These are phyloP conservation scores for Ametastegia equiseti DNA, from an alignment of 2,888 invertebrate genomes.

Conservation along the genomic window DNA sequence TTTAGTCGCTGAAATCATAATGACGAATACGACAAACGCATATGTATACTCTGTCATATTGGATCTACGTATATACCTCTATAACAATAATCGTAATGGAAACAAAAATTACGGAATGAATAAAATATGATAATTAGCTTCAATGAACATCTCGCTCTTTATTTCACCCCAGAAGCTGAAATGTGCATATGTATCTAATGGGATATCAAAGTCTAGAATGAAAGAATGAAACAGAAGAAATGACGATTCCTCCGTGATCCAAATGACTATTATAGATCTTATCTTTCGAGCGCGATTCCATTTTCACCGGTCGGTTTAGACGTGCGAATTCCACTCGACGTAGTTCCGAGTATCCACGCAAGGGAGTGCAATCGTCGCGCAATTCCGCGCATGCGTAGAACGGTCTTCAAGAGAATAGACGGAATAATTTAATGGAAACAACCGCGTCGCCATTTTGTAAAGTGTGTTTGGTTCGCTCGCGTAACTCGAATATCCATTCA, in stretches of 20 bases:
- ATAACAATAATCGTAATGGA: background rate
- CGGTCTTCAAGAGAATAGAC: background rate
- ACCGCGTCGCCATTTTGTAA: slow-evolving; percentile 38
- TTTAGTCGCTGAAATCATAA: too few species aligned
- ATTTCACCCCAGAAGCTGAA: background rate
- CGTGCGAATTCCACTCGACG: too few species aligned
- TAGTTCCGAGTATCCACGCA: background rate
- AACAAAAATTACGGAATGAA: background rate
- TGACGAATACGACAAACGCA: too few species aligned
- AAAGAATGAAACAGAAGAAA: background rate
- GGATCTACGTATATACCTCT: too few species aligned
- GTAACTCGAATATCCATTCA: background rate
- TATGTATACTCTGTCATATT: too few species aligned
- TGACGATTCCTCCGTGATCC: background rate
- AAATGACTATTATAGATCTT: background rate
- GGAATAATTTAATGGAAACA: slow-evolving; percentile 39
- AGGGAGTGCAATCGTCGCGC: background rate
- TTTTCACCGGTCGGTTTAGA: background rate
- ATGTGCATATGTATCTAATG: background rate
- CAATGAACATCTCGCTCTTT: background rate
- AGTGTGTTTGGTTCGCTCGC: slow-evolving; percentile 35
- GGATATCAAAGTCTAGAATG: background rate
- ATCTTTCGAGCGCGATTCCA: background rate
- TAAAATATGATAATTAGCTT: background rate
- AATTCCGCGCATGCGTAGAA: background rate